These are phyloP conservation scores for Poeciliopsis presidionis DNA, from an alignment of 2,797 vertebrate species.

Conservation along the genomic window DNA sequence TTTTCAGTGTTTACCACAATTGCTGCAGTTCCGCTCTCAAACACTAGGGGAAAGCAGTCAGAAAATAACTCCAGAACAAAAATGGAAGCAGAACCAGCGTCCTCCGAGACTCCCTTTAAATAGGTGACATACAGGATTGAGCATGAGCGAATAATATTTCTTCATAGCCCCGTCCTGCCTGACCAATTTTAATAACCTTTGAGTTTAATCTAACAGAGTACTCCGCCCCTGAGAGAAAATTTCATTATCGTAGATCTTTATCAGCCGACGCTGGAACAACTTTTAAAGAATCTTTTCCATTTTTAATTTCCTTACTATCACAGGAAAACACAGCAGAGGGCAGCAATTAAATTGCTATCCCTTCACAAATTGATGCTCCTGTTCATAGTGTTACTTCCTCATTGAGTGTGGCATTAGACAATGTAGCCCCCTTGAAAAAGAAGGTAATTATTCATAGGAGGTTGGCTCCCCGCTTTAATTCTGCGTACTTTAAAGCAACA, in stretches of 20 bases:
- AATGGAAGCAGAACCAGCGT: not conserved
- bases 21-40: not conserved
- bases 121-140: not conserved
- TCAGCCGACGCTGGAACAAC: not conserved
- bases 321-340: not conserved
- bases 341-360: not conserved
- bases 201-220: not conserved
- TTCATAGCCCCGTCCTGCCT: not conserved
- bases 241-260: constrained; percentile 1
- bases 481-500: not conserved
- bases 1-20: not conserved
- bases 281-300: not conserved
- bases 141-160: not conserved
- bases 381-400: not conserved
- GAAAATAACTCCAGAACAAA: not conserved
- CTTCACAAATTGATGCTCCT: not conserved
- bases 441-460: not conserved
- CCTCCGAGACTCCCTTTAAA: not conserved
- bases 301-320: not conserved
- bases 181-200: not conserved
- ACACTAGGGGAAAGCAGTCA: not conserved
- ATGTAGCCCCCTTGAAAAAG: not conserved
- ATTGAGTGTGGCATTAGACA: not conserved
- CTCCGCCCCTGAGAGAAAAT: not conserved
- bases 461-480: not conserved